Evolutionary conservation across 1,140 invertebrate genomes (phyloP).

Genomic region (Drosophila suzukii): DNA sequence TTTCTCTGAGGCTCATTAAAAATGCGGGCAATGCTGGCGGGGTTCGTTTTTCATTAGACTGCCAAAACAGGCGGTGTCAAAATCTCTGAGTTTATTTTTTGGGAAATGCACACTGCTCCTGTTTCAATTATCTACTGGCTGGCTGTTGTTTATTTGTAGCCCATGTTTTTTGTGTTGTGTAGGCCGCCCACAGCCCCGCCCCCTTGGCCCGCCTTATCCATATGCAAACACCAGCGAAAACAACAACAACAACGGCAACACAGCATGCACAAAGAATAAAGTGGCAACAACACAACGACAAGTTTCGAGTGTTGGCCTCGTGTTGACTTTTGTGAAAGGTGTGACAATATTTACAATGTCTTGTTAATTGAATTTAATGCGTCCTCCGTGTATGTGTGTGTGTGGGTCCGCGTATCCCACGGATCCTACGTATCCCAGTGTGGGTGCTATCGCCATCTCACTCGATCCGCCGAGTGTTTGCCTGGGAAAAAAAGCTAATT

Average conservation of each 20-base stretch:
- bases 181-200: not conserved
- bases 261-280: conserved; percentile 24
- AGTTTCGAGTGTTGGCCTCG: conserved; percentile 58
- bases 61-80: not conserved
- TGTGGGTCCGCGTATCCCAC: not conserved
- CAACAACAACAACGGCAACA: conserved; percentile 2
- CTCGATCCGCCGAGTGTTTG: conserved; percentile 22
- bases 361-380: conserved; percentile 74
- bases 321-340: conserved; percentile 72
- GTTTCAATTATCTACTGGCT: not conserved
- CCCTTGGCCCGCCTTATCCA: conserved; percentile 7
- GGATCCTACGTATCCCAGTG: no score
- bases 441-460: not conserved
- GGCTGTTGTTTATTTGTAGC: not conserved
- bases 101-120: not conserved
- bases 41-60: no score
- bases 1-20: not conserved
- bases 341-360: conserved; percentile 72
- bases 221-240: conserved; percentile 19
- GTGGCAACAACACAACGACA: conserved; percentile 19
- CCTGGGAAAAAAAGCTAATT: conserved; percentile 48
- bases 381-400: conserved; percentile 9
- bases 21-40: no score
- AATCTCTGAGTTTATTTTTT: not conserved
- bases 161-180: conserved; percentile 6